phyloP scores from a whole-genome alignment of 2,113 vertebrate genomes.

The Nothocercus nigrocapillus region DNA sequence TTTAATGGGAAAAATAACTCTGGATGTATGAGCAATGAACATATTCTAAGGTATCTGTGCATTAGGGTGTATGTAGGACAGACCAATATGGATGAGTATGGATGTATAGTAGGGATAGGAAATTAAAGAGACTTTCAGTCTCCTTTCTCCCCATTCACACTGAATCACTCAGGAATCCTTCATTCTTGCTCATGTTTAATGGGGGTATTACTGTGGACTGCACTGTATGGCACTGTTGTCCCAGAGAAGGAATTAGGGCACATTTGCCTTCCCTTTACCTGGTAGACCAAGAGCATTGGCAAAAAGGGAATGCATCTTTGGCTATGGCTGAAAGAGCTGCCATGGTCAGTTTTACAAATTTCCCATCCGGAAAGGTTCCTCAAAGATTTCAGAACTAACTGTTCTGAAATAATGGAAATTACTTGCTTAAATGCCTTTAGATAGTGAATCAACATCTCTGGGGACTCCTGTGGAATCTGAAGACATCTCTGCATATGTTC shows the following conservation, averaged over 20 bases:
- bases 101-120: background rate
- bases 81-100: rapidly evolving
- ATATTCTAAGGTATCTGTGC: background rate
- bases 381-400: background rate
- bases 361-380: background rate
- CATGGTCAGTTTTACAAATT: background rate
- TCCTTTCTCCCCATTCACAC: background rate
- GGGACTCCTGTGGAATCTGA: background rate
- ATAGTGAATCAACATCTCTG: background rate
- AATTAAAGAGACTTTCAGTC: background rate
- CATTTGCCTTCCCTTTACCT: background rate
- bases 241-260: background rate
- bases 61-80: background rate
- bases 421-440: background rate
- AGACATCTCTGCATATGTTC: background rate
- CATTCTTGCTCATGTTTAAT: background rate
- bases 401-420: background rate
- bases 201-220: background rate
- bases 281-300: background rate
- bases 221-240: background rate
- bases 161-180: background rate
- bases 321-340: background rate
- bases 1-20: background rate
- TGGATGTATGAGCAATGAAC: background rate
- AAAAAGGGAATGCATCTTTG: background rate